A percentile compares a stretch with the other conserved stretches of the same genome.
phyloP scores from a whole-genome alignment of 2,113 vertebrate genomes.

The Micromys minutus region DNA sequence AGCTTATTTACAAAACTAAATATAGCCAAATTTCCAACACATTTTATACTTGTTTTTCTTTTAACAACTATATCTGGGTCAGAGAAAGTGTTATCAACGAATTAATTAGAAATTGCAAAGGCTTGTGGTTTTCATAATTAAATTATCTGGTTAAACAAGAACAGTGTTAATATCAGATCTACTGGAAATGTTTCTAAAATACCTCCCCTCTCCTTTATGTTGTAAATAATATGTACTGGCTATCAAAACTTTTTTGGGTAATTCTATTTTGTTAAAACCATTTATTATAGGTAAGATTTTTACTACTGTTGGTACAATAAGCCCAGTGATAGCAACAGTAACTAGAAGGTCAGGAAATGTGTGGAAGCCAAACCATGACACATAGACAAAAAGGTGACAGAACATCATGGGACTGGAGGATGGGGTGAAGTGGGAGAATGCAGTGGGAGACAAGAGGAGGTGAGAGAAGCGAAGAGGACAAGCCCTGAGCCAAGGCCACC shows the following conservation, averaged over 20 bases:
- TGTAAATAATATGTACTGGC: conserved; percentile 3
- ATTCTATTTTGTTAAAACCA: conserved; percentile 8
- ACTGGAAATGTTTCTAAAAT: conserved; percentile 14
- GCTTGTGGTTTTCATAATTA: background rate
- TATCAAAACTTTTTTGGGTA: conserved; percentile 17
- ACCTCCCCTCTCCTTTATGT: background rate
- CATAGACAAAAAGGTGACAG: background rate
- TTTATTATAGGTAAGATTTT: background rate
- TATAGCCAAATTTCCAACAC: background rate
- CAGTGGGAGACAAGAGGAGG: no score
- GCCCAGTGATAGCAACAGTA: background rate
- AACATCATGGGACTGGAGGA: no score
- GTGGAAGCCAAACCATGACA: no score
- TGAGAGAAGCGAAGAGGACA: accelerated
- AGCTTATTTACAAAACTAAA: background rate
- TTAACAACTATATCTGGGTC: background rate
- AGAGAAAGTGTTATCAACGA: conserved; percentile 4
- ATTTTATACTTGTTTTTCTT: background rate
- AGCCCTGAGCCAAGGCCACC: background rate
- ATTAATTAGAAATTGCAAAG: conserved; percentile 1
- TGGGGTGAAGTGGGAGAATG: accelerated
- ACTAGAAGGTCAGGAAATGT: background rate
- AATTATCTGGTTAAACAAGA: conserved; percentile 28
- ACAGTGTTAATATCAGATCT: background rate
- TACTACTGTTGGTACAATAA: background rate